Evolutionary conservation across 2,888 invertebrate species (phyloP).

Genomic region (Hartigia nigra): DNA sequence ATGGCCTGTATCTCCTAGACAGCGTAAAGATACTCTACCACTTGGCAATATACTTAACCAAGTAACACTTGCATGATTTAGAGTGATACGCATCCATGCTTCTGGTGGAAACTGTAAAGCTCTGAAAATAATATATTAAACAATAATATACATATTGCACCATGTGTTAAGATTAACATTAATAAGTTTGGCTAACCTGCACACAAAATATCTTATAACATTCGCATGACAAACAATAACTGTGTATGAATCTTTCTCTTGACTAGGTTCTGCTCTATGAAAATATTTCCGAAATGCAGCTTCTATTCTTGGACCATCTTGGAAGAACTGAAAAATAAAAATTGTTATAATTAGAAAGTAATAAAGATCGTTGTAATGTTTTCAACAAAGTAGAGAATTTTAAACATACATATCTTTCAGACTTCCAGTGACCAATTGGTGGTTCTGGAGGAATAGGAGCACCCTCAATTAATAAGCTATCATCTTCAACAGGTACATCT

Average conservation of each 20-base stretch:
- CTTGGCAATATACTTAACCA: conserved; percentile 88
- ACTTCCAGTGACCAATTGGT: conserved; percentile 87
- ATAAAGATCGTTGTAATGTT: conserved; percentile 21
- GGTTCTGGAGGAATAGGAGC: conserved; percentile 96
- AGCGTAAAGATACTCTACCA: conserved; percentile 85
- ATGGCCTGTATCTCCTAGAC: conserved; percentile 90
- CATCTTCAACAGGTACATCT: conserved; percentile 71
- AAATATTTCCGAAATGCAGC: conserved; percentile 95
- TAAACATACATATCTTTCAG: conserved; percentile 78
- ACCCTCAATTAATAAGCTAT: conserved; percentile 88
- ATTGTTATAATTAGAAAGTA: conserved; percentile 30
- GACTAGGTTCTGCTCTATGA: conserved; percentile 85
- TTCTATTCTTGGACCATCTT: conserved; percentile 94
- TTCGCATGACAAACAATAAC: conserved; percentile 97
- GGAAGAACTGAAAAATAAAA: conserved; percentile 81
- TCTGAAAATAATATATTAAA: conserved; percentile 68
- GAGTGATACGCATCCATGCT: conserved; percentile 92
- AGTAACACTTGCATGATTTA: conserved; percentile 94
- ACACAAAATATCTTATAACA: conserved; percentile 95
- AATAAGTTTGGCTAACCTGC: conserved; percentile 72
- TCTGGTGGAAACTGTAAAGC: conserved; percentile 97
- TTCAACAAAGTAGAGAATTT: conserved; percentile 21
- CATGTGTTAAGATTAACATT: neutral
- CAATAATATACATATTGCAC: conserved; percentile 7
- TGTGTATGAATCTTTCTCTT: conserved; percentile 86